Base-by-base conservation (phyloP, 2,888 invertebrate species). In the Brenthis hecate region DNA sequence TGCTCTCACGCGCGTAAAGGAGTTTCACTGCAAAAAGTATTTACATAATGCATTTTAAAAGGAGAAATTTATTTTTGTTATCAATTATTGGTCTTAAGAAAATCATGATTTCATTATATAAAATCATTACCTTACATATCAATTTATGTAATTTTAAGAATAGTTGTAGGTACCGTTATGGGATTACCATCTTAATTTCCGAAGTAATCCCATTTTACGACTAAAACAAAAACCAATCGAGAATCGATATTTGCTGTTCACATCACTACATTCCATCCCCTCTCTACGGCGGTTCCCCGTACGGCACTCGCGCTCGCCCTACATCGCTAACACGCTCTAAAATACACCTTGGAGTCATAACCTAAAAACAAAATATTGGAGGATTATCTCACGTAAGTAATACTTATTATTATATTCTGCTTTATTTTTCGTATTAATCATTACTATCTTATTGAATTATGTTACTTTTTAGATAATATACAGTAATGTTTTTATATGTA, bases 321-420 rank as follows among this genome's bases (percentile, higher is more conserved):
- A 61, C 60, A 61, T 66, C 55, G 55, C 55, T 55, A 66, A 60
- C 28, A 51, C 28, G 66, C 14, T 66, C 5, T 19, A 61, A 66
- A 62, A 56, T 56, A 56, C 61, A 66, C 54, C 58, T 66, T 58
- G 47, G 28, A 47, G 8, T 55, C 36, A 67, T 56, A 67, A 67
- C 67, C 56, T 66, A 43, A 53, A 62, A 53, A 66, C 19, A 55
- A 66, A 53, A 47, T 13, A 50, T 61, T 50, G 6, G 47, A 28
- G 50, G 28, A 36, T 48, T n/a, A 47, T 55, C 11, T 66, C 48
- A 32, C 47, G 66, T 66, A 66, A 61, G 66, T 66, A 53, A 53
- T 23, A n/a, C 58, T 28, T 28, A 16, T 13, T 53, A 28, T n/a
- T 53, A 53, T 54, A 43, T 28, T 57, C n/a, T 53, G 32, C 2